Evolutionary conservation across 2,113 vertebrate species (phyloP), one percentile per base, ranked within the genome.

Genomic region (Onychostruthus taczanowskii): DNA sequence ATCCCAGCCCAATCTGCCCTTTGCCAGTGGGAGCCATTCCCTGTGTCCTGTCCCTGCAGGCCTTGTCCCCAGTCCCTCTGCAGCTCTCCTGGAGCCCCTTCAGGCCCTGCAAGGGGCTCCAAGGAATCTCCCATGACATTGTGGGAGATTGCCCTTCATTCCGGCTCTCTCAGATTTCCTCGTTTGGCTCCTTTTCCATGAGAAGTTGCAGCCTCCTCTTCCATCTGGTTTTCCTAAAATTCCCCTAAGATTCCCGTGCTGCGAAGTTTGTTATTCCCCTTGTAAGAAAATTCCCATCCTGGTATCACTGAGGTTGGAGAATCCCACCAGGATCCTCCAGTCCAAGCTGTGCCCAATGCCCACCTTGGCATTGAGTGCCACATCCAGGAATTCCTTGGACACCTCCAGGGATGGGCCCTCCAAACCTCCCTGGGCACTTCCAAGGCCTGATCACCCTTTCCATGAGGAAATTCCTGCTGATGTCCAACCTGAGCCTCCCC

Each of bases 271-370:
- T 27, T 35, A 22, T 43, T 41, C 26, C 53, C 56, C 4, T 13
- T 22, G 8, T 35, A 8, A 13, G 6, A 0, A 9, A 18, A 58
- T 24, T 15, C 20, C 72, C 43, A n/a, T 46, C 31, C 70, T 1
- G 2, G 43, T 10, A 35, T 67, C 20, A 0, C 11, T 16, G 31
- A 16, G 52, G 24, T 4, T 67, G 70, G 52, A 35, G 17, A 75
- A 56, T 1, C 6, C 20, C 35, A 41, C 16, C 21, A 1, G 0
- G 44, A 1, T 4, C 83, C 26, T 0, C 1, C 0, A 35, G 9
- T 30, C 35, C 30, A 7, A 66, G 2, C 35, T 31, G 62, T 5
- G n/a, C 1, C 30, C 1, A 0, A 75, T 59, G 3, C 61, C 21
- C 35, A 31, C 30, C n/a, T 6, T 5, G 28, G 76, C 47, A 18